Percentiles rank a stretch among this genome's conserved stretches.
Evolutionary conservation across 2,113 vertebrate genomes (phyloP).

Genomic region (Lagopus leucura): DNA sequence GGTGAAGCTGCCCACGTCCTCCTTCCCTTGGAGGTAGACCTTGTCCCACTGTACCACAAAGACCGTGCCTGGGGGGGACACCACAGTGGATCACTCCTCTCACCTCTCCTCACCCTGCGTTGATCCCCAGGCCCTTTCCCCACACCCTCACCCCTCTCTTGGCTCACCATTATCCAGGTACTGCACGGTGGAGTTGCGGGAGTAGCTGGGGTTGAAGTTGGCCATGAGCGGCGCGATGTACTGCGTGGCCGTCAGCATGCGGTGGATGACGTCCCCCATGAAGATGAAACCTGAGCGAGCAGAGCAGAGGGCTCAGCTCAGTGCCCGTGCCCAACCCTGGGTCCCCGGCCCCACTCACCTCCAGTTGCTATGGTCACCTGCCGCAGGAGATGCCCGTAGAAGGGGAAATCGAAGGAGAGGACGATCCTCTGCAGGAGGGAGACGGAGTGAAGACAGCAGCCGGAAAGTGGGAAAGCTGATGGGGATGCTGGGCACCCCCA

Average conservation of each 20-base stretch:
- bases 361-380: constrained; percentile 95
- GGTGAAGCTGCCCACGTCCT: constrained; percentile 88
- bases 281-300: constrained; percentile 88
- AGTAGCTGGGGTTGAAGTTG: constrained; percentile 96
- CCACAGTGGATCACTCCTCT: rapidly evolving
- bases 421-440: constrained; percentile 81
- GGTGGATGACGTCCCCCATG: constrained; percentile 90
- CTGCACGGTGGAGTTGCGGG: constrained; percentile 88
- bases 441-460: not conserved
- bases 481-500: not conserved
- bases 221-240: constrained; percentile 96
- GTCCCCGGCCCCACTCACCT: constrained; percentile 71
- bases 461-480: not conserved
- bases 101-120: not conserved
- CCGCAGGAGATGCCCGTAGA: constrained; percentile 92
- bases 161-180: constrained; percentile 92
- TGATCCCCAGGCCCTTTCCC: too few species aligned
- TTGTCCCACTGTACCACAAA: constrained; percentile 95
- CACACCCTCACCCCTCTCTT: not conserved
- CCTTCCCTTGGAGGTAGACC: constrained; percentile 87
- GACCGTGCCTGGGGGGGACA: constrained; percentile 79
- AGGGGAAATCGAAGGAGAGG: constrained; percentile 95
- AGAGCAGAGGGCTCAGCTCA: not conserved
- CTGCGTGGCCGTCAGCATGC: constrained; percentile 96
- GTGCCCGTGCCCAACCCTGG: too few species aligned